Conservation (phyloP, 2,797 vertebrate genomes). For the Nannoperca obscura region DNA sequence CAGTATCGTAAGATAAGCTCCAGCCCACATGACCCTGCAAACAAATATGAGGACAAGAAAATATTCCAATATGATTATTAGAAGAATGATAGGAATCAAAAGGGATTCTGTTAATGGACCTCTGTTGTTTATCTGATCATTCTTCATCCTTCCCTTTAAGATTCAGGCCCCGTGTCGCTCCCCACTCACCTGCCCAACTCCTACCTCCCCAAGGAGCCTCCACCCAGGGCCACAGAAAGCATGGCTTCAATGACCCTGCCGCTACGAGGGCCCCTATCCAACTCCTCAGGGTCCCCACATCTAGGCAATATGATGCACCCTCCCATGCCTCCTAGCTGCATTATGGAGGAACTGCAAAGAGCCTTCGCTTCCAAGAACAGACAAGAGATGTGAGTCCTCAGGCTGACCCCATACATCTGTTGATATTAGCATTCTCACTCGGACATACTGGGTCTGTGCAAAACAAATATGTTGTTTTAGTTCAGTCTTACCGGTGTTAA, state of each 20-base stretch:
- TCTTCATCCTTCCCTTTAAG: conserved; percentile 50
- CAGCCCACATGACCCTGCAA: not conserved
- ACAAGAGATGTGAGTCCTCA: conserved; percentile 91
- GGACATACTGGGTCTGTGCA: not conserved
- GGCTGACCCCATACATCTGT: conserved; percentile 10
- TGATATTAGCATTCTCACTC: not conserved
- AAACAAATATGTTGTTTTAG: conserved; percentile 2
- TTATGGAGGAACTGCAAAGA: conserved; percentile 97
- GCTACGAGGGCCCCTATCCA: conserved; percentile 88
- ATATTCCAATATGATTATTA: too few species aligned
- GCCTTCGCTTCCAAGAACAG: conserved; percentile 96
- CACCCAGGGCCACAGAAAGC: conserved; percentile 78
- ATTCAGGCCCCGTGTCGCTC: conserved; percentile 76
- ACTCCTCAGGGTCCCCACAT: conserved; percentile 91
- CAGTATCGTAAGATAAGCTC: not conserved
- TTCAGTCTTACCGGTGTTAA: conserved; percentile 4
- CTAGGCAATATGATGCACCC: conserved; percentile 91
- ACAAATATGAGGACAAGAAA: not conserved
- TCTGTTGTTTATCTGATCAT: not conserved
- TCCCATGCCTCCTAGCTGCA: conserved; percentile 96
- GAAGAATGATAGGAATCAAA: too few species aligned
- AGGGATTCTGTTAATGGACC: not conserved
- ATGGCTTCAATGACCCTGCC: conserved; percentile 77
- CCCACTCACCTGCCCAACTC: conserved; percentile 85
- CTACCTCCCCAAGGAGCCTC: conserved; percentile 84